Conservation (phyloP, 2,797 vertebrate genomes). For the Lophius americanus region DNA sequence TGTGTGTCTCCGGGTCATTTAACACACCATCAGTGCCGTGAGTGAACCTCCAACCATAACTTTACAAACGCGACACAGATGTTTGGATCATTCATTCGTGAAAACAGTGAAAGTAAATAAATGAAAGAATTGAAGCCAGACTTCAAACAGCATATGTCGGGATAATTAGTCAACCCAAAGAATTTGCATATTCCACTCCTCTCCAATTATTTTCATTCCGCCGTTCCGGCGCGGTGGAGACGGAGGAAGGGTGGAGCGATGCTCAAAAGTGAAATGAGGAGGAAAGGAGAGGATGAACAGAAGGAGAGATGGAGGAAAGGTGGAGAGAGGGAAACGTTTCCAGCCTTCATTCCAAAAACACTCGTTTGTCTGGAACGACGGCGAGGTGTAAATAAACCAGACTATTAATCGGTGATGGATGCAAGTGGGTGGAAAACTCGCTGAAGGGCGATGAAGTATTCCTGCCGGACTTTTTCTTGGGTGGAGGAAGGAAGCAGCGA, state of each 20-base stretch:
- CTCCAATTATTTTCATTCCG: conserved; percentile 58
- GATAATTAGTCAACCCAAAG: conserved; percentile 64
- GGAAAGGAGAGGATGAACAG: neutral
- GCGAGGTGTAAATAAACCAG: conserved; percentile 56
- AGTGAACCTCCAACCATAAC: conserved; percentile 14
- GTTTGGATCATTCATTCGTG: conserved; percentile 34
- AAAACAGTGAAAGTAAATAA: conserved; percentile 2
- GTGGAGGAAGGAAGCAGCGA: neutral
- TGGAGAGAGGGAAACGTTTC: conserved; percentile 16
- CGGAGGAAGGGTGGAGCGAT: neutral
- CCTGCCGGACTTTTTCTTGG: conserved; percentile 25
- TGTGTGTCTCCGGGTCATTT: conserved; percentile 6
- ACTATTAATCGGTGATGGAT: conserved; percentile 58
- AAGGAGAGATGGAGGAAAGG: neutral
- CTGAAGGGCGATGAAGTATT: conserved; percentile 42
- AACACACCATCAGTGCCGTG: conserved; percentile 19
- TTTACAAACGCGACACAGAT: conserved; percentile 48
- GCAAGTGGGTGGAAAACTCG: conserved; percentile 50
- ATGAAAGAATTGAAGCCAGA: neutral
- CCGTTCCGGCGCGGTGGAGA: conserved; percentile 16
- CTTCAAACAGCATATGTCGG: conserved; percentile 61
- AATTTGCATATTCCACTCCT: conserved; percentile 60
- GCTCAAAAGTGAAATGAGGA: neutral
- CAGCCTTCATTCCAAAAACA: conserved; percentile 15
- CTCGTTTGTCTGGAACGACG: conserved; percentile 34